Base-by-base conservation (phyloP, 2,888 invertebrate genomes). In the Quadriops clusia region DNA sequence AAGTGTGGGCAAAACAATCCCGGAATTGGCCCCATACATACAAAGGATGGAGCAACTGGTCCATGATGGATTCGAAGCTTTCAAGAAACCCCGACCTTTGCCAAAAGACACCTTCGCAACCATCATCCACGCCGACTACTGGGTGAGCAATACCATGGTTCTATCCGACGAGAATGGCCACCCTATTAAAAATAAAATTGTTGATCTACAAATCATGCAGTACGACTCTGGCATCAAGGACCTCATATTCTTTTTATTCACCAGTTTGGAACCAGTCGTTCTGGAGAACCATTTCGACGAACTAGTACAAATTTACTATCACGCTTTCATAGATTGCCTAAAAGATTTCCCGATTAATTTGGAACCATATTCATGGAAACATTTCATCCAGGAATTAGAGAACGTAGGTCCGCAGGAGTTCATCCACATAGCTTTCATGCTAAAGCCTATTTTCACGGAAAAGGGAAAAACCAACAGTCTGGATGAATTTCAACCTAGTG, bases 61-160 rank as follows among this genome's bases (percentile, higher is more conserved):
- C 1, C 25, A 34, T n/a, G 38, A 33, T 16, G 18, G 23, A 13
- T 15, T 41, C 7, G 34, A 27, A 24, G 5, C 32, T 44, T 12
- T 23, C 39, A 9, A 34, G 34, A 28, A 39, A 36, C 31, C 39
- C 11, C 44, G 38, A 38, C 43, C 17, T 41, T 54, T 30, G 48
- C 65, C 39, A 44, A 61, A 30, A 4, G 63, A 66, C 14, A 60
- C 63, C 0, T 74, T 67, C 56, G 63, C 61, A 1, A 65, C 70
- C 0, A 60, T 72, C 11, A 57, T 63, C 2, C 74, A 74, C 40
- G 56, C 61, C 1, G 74, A 74, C 47, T 61, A 70, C 28, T 74
- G 74, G 74, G 65, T 67, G 8, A 74, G 72, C 44, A 74, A 74
- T 40, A 60, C 73, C 2, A 65, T 74, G 63, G 53, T 73, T 8